A percentile compares a stretch with the other conserved stretches of the same genome.
phyloP scores from a whole-genome alignment of 1,140 invertebrate genomes.

The Papilio xuthus region DNA sequence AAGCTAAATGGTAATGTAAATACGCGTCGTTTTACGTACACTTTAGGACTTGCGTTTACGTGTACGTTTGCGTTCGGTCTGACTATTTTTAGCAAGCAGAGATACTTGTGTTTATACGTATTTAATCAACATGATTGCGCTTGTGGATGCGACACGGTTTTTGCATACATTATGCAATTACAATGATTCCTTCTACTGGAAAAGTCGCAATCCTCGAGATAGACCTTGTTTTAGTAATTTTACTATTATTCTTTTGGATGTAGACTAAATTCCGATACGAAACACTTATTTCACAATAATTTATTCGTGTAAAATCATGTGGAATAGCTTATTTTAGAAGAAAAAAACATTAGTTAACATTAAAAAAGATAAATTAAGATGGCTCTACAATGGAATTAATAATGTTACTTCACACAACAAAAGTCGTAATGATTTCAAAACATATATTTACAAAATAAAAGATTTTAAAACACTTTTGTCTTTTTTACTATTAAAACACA shows the following conservation, averaged over 20 bases:
- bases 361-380: too few relatives aligned
- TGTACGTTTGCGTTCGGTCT: neutral
- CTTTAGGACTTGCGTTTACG: conserved; percentile 35
- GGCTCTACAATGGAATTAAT: too few relatives aligned
- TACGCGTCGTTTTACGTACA: conserved; percentile 39
- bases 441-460: too few relatives aligned
- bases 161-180: neutral
- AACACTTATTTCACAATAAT: neutral
- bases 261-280: neutral
- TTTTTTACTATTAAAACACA: too few relatives aligned
- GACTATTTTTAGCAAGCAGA: conserved; percentile 30
- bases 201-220: neutral
- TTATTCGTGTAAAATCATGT: neutral
- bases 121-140: conserved; percentile 2
- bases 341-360: too few relatives aligned
- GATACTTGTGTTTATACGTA: conserved; percentile 10
- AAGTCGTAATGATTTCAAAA: too few relatives aligned
- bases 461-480: too few relatives aligned
- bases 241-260: neutral
- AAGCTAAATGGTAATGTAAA: conserved; percentile 49
- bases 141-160: neutral
- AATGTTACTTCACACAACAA: too few relatives aligned
- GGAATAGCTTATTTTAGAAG: neutral
- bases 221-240: neutral
- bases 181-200: neutral